Conservation (phyloP, 2,113 vertebrate species). For the Thymallus thymallus region DNA sequence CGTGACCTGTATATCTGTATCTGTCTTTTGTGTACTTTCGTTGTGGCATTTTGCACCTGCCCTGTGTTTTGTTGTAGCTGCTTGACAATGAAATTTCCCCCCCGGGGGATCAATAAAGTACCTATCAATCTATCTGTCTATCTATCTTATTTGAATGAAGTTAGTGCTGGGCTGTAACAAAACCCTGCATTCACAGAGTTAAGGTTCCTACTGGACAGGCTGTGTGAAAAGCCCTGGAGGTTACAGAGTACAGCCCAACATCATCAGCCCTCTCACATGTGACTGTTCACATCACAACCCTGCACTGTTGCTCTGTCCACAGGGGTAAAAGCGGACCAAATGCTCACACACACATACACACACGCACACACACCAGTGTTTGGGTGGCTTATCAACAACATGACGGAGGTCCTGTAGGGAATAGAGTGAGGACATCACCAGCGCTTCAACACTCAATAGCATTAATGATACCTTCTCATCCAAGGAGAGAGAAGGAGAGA, state of each 20-base stretch:
- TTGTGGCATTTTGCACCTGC: no score
- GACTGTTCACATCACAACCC: slow-evolving; percentile 50
- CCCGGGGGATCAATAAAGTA: no score
- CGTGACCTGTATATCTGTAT: no score
- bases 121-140: no score
- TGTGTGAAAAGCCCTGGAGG: neutral
- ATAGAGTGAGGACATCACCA: neutral
- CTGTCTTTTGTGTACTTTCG: no score
- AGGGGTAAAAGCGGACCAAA: slow-evolving; percentile 67
- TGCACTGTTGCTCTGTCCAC: slow-evolving; percentile 43
- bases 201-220: neutral
- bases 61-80: no score
- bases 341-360: neutral
- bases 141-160: no score
- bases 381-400: slow-evolving; percentile 25
- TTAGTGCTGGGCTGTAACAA: neutral
- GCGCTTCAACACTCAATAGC: slow-evolving; percentile 52
- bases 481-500: slow-evolving; percentile 9
- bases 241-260: slow-evolving; percentile 5
- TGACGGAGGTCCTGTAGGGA: slow-evolving; percentile 44
- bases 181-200: no score
- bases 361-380: neutral
- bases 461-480: slow-evolving; percentile 53
- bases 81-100: no score
- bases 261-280: slow-evolving; percentile 47